Base-by-base conservation (phyloP, 37 sponge, comb jelly and placozoan species). In the Haliclona indistincta region DNA sequence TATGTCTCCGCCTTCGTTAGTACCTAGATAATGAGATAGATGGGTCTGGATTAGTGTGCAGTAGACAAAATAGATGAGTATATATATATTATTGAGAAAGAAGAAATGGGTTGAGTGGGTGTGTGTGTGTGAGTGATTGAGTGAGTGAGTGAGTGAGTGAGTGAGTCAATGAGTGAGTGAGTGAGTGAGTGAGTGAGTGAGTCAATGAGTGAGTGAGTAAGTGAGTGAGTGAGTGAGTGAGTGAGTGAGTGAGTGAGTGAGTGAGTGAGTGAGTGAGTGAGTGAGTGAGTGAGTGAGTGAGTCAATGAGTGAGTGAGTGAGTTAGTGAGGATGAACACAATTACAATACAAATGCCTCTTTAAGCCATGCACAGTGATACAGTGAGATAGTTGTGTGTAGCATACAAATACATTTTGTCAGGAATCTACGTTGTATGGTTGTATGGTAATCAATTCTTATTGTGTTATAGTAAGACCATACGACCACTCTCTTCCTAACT, bases 321-420 rank as follows among this genome's bases (percentile, higher is more conserved):
- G 71, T 8, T 44, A 70, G 71, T 20, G 71, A 44, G 71, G 42
- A 49, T 13, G 71, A 47, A n/a, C n/a, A 62, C 4, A 64, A 70
- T 61, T 62, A 29, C 25, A 11, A 11, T 19, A 37, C 37, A 26
- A 87, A 82, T n/a, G n/a, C n/a, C n/a, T n/a, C n/a, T n/a, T n/a
- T n/a, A n/a, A n/a, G n/a, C 0, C 82, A 68, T 29, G 49, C 52
- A 38, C 88, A 90, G 38, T 84, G 76, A 67, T 90, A 94, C 60
- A n/a, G 23, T n/a, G n/a, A n/a, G n/a, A n/a, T n/a, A n/a, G n/a
- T n/a, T n/a, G n/a, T n/a, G n/a, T n/a, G 26, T 23, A 29, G 19
- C 23, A 29, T 10, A 29, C 28, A n/a, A 23, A 22, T 8, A 67
- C 8, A 15, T 38, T 11, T 10, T 38, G 8, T n/a, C 47, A 34